A percentile compares a stretch with the other conserved stretches of the same genome.
Conservation (phyloP, 2,888 invertebrate species). For the Yponomeuta cagnagella region DNA sequence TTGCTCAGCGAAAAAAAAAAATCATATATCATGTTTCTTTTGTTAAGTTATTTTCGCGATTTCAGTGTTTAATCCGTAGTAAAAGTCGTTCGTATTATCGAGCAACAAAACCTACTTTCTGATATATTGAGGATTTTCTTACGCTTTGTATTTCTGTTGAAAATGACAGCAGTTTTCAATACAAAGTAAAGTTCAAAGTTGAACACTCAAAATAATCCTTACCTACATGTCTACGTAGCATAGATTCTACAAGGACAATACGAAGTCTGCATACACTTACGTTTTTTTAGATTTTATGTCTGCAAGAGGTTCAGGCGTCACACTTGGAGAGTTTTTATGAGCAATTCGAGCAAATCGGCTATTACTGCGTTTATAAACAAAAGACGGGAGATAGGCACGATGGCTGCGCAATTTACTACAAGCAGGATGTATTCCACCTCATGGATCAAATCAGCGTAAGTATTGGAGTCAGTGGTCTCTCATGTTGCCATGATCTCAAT, state of each 20-base stretch:
- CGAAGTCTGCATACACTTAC: constrained; percentile 8
- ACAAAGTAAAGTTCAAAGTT: no score
- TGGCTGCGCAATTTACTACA: constrained; percentile 94
- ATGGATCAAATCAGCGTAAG: constrained; percentile 82
- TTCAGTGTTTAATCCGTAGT: no score
- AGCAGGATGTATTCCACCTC: constrained; percentile 78
- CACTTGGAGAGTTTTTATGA: constrained; percentile 79
- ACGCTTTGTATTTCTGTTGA: no score
- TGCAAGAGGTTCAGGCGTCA: constrained; percentile 93
- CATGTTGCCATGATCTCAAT: background rate
- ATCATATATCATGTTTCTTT: no score
- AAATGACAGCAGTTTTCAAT: no score
- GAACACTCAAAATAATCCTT: no score
- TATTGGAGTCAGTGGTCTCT: constrained; percentile 18
- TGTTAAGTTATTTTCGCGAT: no score
- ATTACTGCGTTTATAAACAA: constrained; percentile 86
- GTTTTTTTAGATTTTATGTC: constrained; percentile 82
- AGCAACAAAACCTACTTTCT: no score
- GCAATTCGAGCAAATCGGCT: constrained; percentile 77
- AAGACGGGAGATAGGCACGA: constrained; percentile 88
- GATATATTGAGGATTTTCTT: no score
- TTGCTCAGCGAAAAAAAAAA: constrained; percentile 2
- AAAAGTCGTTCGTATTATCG: no score
- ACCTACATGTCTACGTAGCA: no score
- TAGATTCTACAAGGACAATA: no score